Conservation (phyloP, 2,888 invertebrate species). For the Eristalis pertinax region DNA sequence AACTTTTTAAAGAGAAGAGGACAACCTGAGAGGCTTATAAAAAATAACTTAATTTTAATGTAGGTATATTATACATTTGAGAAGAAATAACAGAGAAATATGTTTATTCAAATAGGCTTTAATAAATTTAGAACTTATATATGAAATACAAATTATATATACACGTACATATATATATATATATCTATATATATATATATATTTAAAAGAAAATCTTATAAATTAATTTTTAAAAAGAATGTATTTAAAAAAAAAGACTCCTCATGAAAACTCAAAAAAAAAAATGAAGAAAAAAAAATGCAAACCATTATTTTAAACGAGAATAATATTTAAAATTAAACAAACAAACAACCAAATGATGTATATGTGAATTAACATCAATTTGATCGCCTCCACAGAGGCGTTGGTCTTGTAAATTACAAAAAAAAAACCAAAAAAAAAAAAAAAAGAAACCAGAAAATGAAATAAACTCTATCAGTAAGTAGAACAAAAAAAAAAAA, state of each 20-base stretch:
- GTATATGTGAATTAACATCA: background rate
- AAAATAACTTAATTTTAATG: background rate
- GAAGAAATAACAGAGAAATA: background rate
- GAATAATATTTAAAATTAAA: background rate
- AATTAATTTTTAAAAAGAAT: slow-evolving; percentile 5
- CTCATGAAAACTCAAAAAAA: background rate
- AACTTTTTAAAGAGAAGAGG: background rate
- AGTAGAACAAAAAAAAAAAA: too few species aligned
- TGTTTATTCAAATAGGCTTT: slow-evolving; percentile 50
- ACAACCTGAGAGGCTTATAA: slow-evolving; percentile 22
- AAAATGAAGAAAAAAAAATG: background rate
- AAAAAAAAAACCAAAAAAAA: background rate
- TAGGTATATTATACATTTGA: slow-evolving; percentile 29
- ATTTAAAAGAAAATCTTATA: background rate
- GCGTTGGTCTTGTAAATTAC: background rate
- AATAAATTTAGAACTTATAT: slow-evolving; percentile 21
- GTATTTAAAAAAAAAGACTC: slow-evolving; percentile 6
- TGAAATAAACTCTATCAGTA: background rate
- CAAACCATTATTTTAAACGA: background rate
- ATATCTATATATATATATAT: slow-evolving; percentile 16
- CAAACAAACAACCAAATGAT: background rate
- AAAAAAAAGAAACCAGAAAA: background rate
- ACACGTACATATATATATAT: slow-evolving; percentile 10
- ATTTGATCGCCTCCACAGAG: background rate
- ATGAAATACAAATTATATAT: slow-evolving; percentile 6